Evolutionary conservation across 1,140 invertebrate genomes (phyloP), one percentile per base, ranked within the genome.

Genomic region (Pollicipes pollicipes): DNA sequence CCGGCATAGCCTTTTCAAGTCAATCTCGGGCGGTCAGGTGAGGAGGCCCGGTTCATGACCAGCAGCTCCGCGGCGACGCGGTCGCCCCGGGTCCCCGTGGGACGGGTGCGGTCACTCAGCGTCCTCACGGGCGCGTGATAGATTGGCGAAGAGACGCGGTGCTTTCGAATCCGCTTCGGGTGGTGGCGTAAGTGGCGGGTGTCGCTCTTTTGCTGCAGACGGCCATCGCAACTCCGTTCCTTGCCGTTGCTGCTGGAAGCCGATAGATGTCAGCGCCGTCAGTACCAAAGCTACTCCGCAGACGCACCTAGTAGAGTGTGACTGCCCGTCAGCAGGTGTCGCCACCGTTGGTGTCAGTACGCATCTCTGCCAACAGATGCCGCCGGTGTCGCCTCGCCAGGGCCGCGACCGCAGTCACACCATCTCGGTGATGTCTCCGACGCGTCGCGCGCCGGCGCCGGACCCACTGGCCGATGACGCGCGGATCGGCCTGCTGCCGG

Each of bases 341-440:
- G 72, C 70, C 29, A 69, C 31, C 37, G 71, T 45, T 26, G 72
- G n/a, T 17, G 68, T 30, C 24, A n/a, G n/a, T n/a, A n/a, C n/a
- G n/a, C n/a, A n/a, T n/a, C n/a, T n/a, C n/a, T n/a, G n/a, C n/a
- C n/a, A n/a, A n/a, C n/a, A n/a, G n/a, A n/a, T n/a, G 71, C 69
- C 63, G 66, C 72, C 31, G 69, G 70, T 29, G 71, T 73, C 6
- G 32, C 68, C 17, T 67, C 73, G 29, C 68, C 71, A 68, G 81
- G 84, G 68, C 84, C 85, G 75, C 83, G 89, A 70, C 76, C 82
- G 91, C 75, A 87, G 87, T 58, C 86, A 90, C 76, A 95, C 91
- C 26, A 91, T 94, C 74, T 90, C 90, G 28, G 90, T 91, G 0
- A 91, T 92, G 87, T 89, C 85, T 76, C 87, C 88, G 6, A 84